Conservation (phyloP, 2,888 invertebrate species). For the Pyrgus malvae region DNA sequence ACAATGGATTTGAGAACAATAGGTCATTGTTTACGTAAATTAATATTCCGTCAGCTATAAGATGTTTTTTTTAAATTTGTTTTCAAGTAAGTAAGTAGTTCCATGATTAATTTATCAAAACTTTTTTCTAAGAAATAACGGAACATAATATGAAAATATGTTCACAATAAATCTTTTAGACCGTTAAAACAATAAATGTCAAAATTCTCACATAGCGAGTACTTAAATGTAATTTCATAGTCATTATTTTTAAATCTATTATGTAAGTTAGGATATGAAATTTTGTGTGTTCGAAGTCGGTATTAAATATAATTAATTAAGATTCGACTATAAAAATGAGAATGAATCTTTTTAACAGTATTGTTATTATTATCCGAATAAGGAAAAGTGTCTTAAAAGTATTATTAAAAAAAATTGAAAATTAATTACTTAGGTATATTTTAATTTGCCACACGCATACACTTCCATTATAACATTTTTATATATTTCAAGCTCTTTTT, state of each 20-base stretch:
- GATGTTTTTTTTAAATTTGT: too few relatives aligned
- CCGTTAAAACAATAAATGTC: too few relatives aligned
- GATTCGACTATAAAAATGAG: too few relatives aligned
- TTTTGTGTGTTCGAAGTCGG: slow-evolving; percentile 1
- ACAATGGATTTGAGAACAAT: too few relatives aligned
- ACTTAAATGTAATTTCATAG: slow-evolving; percentile 17
- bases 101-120: too few relatives aligned
- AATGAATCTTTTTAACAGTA: slow-evolving; percentile 8
- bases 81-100: too few relatives aligned
- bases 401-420: not conserved
- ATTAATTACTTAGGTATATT: not conserved
- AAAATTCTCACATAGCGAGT: not conserved
- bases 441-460: not conserved
- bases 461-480: not conserved
- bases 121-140: not conserved
- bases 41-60: too few relatives aligned
- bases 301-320: too few relatives aligned
- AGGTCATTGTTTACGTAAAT: too few relatives aligned
- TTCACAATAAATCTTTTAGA: too few relatives aligned
- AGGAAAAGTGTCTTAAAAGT: slow-evolving; percentile 12
- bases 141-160: too few relatives aligned
- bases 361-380: slow-evolving; percentile 8
- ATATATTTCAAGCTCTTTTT: too few relatives aligned
- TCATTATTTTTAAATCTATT: slow-evolving; percentile 13
- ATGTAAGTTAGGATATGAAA: slow-evolving; percentile 2